Percentiles rank a stretch among this genome's conserved stretches.
These are phyloP conservation scores for Sarcophaga rosellei DNA, from an alignment of 2,888 invertebrate genomes.

Conservation along the genomic window DNA sequence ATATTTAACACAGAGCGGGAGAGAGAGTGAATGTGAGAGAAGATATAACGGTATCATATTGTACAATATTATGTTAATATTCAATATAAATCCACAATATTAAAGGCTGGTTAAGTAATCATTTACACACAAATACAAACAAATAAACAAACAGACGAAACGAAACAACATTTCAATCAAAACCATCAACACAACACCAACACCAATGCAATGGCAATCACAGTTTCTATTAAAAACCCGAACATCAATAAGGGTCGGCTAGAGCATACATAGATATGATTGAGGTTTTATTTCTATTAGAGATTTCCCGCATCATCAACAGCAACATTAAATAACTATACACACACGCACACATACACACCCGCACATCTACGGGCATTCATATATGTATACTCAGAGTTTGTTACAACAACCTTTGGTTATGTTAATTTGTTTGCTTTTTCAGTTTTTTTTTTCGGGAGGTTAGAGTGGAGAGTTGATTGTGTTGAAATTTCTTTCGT, in stretches of 20 bases:
- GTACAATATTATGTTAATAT: no score
- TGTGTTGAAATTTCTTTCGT: neutral
- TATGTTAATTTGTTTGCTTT: constrained; percentile 41
- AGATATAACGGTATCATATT: no score
- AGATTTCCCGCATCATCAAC: constrained; percentile 31
- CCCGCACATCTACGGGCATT: no score
- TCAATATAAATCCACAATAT: no score
- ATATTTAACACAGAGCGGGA: no score
- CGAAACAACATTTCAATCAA: no score
- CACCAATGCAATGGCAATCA: no score
- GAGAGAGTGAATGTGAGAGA: no score
- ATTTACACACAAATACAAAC: neutral
- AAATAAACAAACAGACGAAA: neutral
- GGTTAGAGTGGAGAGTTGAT: neutral
- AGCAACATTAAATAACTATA: constrained; percentile 2
- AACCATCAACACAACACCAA: no score
- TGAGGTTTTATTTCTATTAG: constrained; percentile 8
- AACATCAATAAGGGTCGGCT: neutral
- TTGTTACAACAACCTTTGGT: constrained; percentile 22
- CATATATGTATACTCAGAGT: neutral
- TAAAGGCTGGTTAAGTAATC: neutral
- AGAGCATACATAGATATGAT: neutral
- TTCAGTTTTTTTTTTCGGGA: neutral
- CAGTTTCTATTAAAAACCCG: no score
- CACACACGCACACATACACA: no score